Evolutionary conservation across 2,797 vertebrate species (phyloP), one percentile per base, ranked within the genome.

Genomic region (Urophycis tenuis): DNA sequence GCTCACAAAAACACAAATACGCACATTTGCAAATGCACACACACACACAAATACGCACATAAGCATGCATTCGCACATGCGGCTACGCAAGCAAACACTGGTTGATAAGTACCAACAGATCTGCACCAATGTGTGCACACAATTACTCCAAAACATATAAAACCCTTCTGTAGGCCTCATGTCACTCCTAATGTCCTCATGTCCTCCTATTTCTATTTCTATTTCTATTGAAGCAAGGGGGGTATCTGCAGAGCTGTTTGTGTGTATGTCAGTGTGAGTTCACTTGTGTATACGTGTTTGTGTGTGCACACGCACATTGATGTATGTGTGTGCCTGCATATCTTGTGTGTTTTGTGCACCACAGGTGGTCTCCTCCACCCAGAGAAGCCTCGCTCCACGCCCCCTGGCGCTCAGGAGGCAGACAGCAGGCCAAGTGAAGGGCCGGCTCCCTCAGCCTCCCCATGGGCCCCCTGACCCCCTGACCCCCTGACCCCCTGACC

Each of bases 391-490:
- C 93, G 93, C 92, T 92, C 93, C 92, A 11, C 17, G 30, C 69
- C 72, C 1, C 1, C 49, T 15, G 92, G 93, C 92, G 94, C 94
- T 95, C 94, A 36, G 93, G 95, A 96, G 95, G 94, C 95, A 96
- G 95, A 95, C 95, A 95, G 93, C 94, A 93, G 92, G 70, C 96
- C 95, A 96, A 96, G 95, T 95, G 93, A 91, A 92, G 89, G 94
- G 95, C 96, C 96, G 95, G 94, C 96, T 92, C 90, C 89, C 86
- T 83, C 90, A 90, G 91, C 89, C 91, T 93, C 95, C 96, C 96
- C 95, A 95, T 95, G 3, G 39, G 10, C 39, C 12, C 39, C 39
- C 12, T 0, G 2, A 41, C 39, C 39, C 39, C 10, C 39, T 41
- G 39, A 41, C 39, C 12, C 39, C 39, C 39, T 17, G 12, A 41